Conservation (phyloP, 1,140 invertebrate genomes). For the Tetragnatha versicolor region DNA sequence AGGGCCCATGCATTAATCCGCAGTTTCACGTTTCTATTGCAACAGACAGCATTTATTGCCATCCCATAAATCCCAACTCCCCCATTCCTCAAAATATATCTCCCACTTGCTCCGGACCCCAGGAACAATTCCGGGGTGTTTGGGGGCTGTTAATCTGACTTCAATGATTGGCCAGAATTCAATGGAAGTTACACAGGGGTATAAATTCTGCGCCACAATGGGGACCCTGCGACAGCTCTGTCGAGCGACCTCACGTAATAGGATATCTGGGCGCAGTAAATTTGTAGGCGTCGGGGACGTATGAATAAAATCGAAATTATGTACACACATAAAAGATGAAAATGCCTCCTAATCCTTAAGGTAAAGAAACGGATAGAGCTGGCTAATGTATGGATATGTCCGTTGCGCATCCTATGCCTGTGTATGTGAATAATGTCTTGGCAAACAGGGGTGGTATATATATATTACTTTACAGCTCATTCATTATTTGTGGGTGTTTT, state of each 20-base stretch:
- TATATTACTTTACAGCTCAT: too few relatives aligned
- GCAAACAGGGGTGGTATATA: background rate
- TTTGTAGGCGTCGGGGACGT: constrained; percentile 1
- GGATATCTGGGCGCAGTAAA: constrained; percentile 34
- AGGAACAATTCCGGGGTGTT: background rate
- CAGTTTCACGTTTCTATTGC: background rate
- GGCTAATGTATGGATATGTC: constrained; percentile 22
- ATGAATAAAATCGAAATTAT: constrained; percentile 50
- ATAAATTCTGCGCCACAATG: constrained; percentile 34
- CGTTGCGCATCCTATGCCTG: too few relatives aligned
- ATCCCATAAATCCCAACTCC: constrained; percentile 10
- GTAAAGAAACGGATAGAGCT: constrained; percentile 33
- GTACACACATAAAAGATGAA: constrained; percentile 30
- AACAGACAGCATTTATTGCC: constrained; percentile 19
- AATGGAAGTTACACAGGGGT: constrained; percentile 28
- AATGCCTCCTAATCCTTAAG: constrained; percentile 24
- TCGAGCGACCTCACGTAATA: constrained; percentile 38
- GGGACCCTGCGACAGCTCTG: background rate
- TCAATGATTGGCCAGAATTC: background rate
- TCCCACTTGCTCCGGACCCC: background rate
- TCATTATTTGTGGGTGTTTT: too few relatives aligned
- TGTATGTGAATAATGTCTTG: too few relatives aligned
- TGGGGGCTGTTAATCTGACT: constrained; percentile 26
- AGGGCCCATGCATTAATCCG: constrained; percentile 22
- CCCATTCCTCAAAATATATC: background rate